Conservation (phyloP, 2,888 invertebrate genomes). For the Phorcus lineatus region DNA sequence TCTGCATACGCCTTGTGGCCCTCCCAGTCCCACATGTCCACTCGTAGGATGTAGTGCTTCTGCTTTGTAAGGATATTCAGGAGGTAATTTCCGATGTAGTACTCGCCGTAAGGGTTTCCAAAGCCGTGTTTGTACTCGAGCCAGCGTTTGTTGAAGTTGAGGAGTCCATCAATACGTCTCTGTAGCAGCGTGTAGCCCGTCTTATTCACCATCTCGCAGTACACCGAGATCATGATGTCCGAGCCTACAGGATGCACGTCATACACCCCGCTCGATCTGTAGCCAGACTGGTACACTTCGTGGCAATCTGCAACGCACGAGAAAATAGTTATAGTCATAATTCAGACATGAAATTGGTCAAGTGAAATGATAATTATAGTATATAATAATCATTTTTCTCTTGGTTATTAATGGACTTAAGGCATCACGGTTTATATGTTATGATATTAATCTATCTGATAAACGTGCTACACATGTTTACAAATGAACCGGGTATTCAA, state of each 20-base stretch:
- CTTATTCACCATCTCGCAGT: constrained; percentile 70
- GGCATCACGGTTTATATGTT: too few species aligned
- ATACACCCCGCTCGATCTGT: constrained; percentile 65
- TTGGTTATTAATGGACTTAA: too few species aligned
- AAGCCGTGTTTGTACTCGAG: constrained; percentile 73
- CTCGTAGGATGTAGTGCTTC: constrained; percentile 64
- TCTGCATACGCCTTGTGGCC: constrained; percentile 68
- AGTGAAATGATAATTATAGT: neutral
- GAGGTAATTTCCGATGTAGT: constrained; percentile 72
- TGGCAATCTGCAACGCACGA: constrained; percentile 67
- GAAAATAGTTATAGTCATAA: neutral
- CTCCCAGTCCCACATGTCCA: constrained; percentile 75
- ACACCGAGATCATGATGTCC: constrained; percentile 57
- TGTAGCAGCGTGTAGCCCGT: constrained; percentile 71
- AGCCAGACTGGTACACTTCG: constrained; percentile 64
- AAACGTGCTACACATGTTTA: too few species aligned
- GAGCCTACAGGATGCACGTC: constrained; percentile 58
- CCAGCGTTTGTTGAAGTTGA: constrained; percentile 69
- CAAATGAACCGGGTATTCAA: too few species aligned
- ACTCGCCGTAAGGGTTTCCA: constrained; percentile 72
- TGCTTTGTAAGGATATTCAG: constrained; percentile 64
- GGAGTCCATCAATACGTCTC: constrained; percentile 68
- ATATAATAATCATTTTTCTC: too few species aligned
- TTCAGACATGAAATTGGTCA: too few species aligned
- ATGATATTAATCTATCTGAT: too few species aligned